These are phyloP conservation scores for Agonopterix subpropinquella DNA, from an alignment of 2,888 invertebrate species.

Conservation along the genomic window DNA sequence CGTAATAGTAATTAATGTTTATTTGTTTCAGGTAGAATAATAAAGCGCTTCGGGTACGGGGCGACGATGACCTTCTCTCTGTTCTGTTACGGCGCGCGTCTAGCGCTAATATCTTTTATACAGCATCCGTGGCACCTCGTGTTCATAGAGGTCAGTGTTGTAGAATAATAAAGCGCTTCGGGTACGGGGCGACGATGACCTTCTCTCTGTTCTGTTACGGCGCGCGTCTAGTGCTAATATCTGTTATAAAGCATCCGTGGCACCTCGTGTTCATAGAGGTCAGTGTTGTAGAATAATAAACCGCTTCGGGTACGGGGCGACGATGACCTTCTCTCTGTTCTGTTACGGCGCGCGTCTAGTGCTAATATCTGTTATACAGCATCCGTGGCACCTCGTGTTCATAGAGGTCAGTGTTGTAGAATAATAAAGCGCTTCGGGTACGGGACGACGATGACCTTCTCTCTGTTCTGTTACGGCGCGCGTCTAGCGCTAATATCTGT, in stretches of 20 bases:
- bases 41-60: conserved; percentile 86
- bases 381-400: too few species aligned
- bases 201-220: conserved; percentile 87
- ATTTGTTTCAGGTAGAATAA: conserved; percentile 79
- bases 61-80: conserved; percentile 86
- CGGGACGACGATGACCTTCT: too few species aligned
- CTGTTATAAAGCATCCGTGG: conserved; percentile 87
- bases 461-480: too few species aligned
- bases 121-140: conserved; percentile 89
- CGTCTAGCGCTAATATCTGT: too few species aligned
- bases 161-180: conserved; percentile 85
- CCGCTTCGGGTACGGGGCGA: conserved; percentile 84
- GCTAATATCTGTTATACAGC: conserved; percentile 79
- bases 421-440: too few species aligned
- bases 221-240: conserved; percentile 83
- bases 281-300: conserved; percentile 80
- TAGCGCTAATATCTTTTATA: conserved; percentile 84
- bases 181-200: conserved; percentile 85
- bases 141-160: conserved; percentile 44
- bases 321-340: conserved; percentile 85
- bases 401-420: too few species aligned
- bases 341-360: conserved; percentile 85
- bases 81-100: conserved; percentile 83
- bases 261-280: conserved; percentile 77
- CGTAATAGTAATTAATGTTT: neutral